Conservation (phyloP, 2,888 invertebrate genomes). For the Meiosimyza decipiens region DNA sequence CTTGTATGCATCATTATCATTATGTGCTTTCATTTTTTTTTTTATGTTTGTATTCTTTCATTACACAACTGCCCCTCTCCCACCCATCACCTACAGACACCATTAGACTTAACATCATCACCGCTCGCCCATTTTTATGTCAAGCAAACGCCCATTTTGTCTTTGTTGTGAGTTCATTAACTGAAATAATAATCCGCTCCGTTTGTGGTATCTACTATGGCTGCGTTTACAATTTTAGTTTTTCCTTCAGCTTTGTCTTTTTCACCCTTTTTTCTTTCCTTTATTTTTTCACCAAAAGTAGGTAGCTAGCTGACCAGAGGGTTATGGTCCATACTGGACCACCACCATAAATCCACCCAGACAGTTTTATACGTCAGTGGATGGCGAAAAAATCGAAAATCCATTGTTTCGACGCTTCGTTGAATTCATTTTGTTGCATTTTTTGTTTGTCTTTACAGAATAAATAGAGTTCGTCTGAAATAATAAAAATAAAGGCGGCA, state of each 20-base stretch:
- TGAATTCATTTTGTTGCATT: too few relatives aligned
- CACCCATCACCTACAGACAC: too few relatives aligned
- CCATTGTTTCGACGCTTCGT: constrained; percentile 9
- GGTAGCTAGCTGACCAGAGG: neutral
- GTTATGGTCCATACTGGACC: neutral
- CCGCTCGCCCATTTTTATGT: too few relatives aligned
- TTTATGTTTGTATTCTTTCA: constrained; percentile 27
- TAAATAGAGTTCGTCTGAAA: too few relatives aligned
- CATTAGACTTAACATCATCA: too few relatives aligned
- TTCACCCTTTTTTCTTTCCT: neutral
- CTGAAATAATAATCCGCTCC: constrained; percentile 34
- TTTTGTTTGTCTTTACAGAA: too few relatives aligned
- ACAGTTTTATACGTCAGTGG: too few relatives aligned
- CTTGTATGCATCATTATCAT: neutral
- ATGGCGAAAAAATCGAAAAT: neutral
- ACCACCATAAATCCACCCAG: too few relatives aligned
- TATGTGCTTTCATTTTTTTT: constrained; percentile 1
- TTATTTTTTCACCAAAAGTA: neutral
- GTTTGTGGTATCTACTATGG: constrained; percentile 25
- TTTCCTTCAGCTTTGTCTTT: neutral
- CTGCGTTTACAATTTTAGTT: constrained; percentile 19
- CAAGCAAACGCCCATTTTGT: neutral
- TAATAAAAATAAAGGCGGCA: too few relatives aligned
- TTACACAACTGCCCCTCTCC: constrained; percentile 28
- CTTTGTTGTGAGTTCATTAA: constrained; percentile 24